These are phyloP conservation scores for Caenorhabditis auriculariae DNA, from an alignment of 2,888 invertebrate genomes.

Conservation along the genomic window DNA sequence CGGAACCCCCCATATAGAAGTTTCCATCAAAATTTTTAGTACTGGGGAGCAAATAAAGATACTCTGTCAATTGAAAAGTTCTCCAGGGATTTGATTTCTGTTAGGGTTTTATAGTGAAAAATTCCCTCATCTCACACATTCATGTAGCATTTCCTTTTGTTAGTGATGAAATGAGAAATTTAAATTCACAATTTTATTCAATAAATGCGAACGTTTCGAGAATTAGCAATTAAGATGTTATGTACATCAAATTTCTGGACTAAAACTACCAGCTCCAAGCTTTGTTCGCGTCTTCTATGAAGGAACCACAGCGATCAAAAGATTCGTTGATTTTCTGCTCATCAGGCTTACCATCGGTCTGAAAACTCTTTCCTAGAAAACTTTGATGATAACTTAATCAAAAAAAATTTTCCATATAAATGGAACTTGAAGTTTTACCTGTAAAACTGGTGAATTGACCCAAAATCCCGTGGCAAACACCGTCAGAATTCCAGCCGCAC, in stretches of 20 bases:
- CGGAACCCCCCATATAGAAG: too few species aligned
- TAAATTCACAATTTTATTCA: too few species aligned
- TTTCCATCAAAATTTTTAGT: too few species aligned
- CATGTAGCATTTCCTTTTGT: too few species aligned
- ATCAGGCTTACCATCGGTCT: conserved; percentile 28
- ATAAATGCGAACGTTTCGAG: too few species aligned
- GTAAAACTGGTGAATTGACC: conserved; percentile 30
- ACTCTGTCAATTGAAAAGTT: not conserved
- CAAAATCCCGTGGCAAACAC: conserved; percentile 39
- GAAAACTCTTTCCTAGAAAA: not conserved
- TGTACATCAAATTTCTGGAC: too few species aligned
- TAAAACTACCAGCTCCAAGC: too few species aligned
- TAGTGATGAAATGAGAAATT: too few species aligned
- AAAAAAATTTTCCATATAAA: not conserved
- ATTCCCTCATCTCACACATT: too few species aligned
- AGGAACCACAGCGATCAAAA: conserved; percentile 24
- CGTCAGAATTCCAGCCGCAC: conserved; percentile 16
- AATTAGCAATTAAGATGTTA: too few species aligned
- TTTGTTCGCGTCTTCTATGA: conserved; percentile 18
- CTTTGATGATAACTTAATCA: not conserved
- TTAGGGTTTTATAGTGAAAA: too few species aligned
- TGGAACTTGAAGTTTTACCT: not conserved
- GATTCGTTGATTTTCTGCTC: conserved; percentile 15
- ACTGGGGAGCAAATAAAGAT: too few species aligned
- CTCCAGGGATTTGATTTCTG: not conserved